Base-by-base conservation (phyloP, 2,888 invertebrate genomes). In the Ichneumoninae sp. region DNA sequence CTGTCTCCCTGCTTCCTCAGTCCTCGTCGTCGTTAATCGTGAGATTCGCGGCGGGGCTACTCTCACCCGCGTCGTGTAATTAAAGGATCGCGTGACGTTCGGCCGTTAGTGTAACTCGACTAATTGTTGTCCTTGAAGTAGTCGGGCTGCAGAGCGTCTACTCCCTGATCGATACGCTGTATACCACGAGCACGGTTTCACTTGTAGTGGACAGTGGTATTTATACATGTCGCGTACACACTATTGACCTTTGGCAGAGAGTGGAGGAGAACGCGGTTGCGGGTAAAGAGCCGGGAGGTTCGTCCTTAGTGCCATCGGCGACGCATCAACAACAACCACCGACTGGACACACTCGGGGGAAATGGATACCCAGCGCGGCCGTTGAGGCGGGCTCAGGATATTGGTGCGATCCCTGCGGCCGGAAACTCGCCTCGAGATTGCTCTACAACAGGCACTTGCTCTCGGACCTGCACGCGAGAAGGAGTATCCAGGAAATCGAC, bases 401-500 rank as follows among this genome's bases (percentile, higher is more conserved):
- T 92, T 97, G 97, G 97, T 97, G 97, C 91, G 96, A 96, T 81
- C 96, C 97, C 33, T 98, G 98, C 91, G 97, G 97, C 88, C 95
- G 97, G 76, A 95, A 96, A 76, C 94, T 98, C 8, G 96, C 97
- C 16, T 97, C 97, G 0, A 95, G 96, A 92, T 94, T 95, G 47
- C 96, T 97, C 87, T 98, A 97, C 92, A 96, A 97, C 86, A 95
- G 96, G 86, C 98, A 98, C 93, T 93, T 97, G 78, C 95, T 95
- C 93, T 97, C 97, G 0, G 96, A 96, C 89, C 94, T 97, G 76
- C 98, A 98, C 92, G 92, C 93, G 60, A 90, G 89, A 77, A 90
- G 94, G 85, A 92, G 92, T 88, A 90, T 93, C 60, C 91, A 92
- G 85, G 97, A 97, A 89, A 94, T 97, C 83, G 97, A 97, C 83